Conservation (phyloP, 1,140 invertebrate species). For the Archivesica marissinica region DNA sequence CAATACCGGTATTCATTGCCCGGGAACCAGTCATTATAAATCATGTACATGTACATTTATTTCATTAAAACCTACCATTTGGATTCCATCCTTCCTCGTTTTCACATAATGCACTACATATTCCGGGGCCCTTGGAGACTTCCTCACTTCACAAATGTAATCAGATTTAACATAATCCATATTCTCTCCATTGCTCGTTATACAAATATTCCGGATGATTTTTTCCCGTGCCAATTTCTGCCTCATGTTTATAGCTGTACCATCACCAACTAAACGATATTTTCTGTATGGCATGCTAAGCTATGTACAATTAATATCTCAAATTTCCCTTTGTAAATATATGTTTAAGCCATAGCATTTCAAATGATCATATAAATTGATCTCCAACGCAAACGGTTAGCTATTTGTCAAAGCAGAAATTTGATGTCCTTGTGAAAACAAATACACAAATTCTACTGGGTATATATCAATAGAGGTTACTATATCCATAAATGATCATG, state of each 20-base stretch:
- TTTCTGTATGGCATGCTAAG: conserved; percentile 29
- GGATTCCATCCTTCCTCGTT: conserved; percentile 21
- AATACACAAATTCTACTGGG: conserved; percentile 21
- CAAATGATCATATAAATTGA: neutral
- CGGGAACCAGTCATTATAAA: too few relatives aligned
- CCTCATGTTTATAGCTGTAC: neutral
- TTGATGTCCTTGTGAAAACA: conserved; percentile 39
- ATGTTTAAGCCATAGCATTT: neutral
- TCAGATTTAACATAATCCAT: neutral
- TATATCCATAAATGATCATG: neutral
- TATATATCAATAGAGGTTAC: neutral
- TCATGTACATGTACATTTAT: too few relatives aligned
- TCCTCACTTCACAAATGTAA: conserved; percentile 51
- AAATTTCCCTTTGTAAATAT: conserved; percentile 1
- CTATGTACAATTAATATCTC: neutral
- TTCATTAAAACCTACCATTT: conserved; percentile 12
- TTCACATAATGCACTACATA: conserved; percentile 57
- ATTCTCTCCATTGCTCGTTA: conserved; percentile 20
- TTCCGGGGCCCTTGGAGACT: conserved; percentile 43
- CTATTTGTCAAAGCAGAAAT: conserved; percentile 24
- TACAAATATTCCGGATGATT: conserved; percentile 21
- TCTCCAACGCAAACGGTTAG: neutral
- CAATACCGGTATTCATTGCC: too few relatives aligned
- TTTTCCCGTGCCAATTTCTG: conserved; percentile 23
- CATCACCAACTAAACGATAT: conserved; percentile 31